These are phyloP conservation scores for Serinus canaria DNA, from an alignment of 2,113 vertebrate species.

Conservation along the genomic window DNA sequence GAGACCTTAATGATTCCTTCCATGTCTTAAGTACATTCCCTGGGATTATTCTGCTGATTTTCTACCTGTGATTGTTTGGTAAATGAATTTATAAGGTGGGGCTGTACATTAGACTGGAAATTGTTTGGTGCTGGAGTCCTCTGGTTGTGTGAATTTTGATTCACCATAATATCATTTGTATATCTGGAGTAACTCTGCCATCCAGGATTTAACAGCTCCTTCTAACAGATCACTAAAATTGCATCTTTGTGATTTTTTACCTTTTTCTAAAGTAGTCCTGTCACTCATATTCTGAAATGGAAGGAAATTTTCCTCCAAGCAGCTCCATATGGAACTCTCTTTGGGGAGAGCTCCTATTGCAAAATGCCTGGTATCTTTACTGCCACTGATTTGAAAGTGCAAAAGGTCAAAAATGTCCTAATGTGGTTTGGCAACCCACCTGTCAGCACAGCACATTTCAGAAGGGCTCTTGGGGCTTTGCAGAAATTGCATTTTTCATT, in stretches of 20 bases:
- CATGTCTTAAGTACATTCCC: not conserved
- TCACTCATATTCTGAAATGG: not conserved
- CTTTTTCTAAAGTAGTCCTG: not conserved
- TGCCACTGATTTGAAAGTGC: not conserved
- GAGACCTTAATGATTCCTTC: not conserved
- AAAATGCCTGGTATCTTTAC: not conserved
- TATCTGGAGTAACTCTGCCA: not conserved
- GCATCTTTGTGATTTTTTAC: not conserved
- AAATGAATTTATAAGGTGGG: not conserved
- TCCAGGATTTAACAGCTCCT: not conserved
- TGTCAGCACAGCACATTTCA: not conserved
- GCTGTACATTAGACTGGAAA: not conserved
- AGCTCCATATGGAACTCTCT: not conserved
- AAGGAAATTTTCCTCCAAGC: not conserved
- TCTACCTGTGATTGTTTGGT: not conserved
- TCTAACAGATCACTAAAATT: not conserved
- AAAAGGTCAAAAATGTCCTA: constrained; percentile 12
- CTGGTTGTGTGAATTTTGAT: not conserved
- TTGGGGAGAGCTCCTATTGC: not conserved
- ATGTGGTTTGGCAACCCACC: not conserved
- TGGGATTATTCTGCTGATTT: not conserved
- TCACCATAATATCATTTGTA: not conserved
- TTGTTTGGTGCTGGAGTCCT: not conserved
- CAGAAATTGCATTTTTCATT: not conserved
- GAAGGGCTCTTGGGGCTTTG: not conserved